Evolutionary conservation across 2,113 vertebrate species (phyloP).

Genomic region (Erpornis zantholeuca): DNA sequence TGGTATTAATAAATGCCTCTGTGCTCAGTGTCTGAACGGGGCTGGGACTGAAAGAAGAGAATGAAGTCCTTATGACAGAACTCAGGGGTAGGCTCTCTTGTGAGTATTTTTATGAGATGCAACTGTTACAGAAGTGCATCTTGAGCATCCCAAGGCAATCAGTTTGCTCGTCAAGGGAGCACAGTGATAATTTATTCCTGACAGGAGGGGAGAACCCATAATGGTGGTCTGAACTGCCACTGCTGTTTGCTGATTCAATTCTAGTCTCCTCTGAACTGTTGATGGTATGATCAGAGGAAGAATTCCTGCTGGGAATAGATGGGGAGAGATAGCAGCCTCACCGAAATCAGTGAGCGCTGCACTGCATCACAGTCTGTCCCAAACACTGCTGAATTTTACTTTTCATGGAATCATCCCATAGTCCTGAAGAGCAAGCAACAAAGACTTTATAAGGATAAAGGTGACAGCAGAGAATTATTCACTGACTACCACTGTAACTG

Average conservation of each 20-base stretch:
- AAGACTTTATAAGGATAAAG: background rate
- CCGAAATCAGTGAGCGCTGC: background rate
- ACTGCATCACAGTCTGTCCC: background rate
- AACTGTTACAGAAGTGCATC: background rate
- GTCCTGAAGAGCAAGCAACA: background rate
- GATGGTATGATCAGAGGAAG: background rate
- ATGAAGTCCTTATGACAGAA: conserved; percentile 38
- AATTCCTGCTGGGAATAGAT: background rate
- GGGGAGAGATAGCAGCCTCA: background rate
- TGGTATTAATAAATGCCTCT: conserved; percentile 58
- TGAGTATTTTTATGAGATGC: conserved; percentile 23
- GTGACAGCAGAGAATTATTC: background rate
- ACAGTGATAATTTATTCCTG: background rate
- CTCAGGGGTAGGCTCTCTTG: background rate
- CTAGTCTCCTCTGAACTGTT: background rate
- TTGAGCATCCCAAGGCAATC: background rate
- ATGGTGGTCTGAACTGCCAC: background rate
- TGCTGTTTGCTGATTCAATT: background rate
- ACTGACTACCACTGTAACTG: background rate
- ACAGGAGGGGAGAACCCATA: background rate
- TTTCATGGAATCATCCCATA: background rate
- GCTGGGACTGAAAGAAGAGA: conserved; percentile 5
- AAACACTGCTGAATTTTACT: background rate
- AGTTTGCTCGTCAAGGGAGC: background rate
- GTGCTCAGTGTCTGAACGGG: background rate